These are phyloP conservation scores for Watsonalla cultraria DNA, from an alignment of 2,888 invertebrate genomes.

Conservation along the genomic window DNA sequence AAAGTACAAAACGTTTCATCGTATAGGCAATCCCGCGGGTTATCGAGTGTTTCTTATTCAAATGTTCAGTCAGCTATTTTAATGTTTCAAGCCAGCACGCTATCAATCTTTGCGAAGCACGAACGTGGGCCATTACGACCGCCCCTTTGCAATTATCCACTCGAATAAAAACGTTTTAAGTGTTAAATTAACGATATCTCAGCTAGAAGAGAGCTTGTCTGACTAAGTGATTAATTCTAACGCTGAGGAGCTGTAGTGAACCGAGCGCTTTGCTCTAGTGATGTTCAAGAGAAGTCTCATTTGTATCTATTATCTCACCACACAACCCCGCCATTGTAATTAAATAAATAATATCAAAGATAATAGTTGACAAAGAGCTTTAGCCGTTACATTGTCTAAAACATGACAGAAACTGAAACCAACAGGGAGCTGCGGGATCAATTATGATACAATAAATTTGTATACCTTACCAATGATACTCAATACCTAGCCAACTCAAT, in stretches of 20 bases:
- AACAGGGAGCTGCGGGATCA: no score
- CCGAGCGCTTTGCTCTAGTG: slow-evolving; percentile 28
- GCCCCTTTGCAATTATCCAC: slow-evolving; percentile 73
- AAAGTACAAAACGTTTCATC: slow-evolving; percentile 51
- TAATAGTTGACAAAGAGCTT: no score
- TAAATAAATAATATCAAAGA: no score
- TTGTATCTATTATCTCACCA: slow-evolving; percentile 28
- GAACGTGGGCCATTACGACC: slow-evolving; percentile 67
- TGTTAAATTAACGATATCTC: slow-evolving; percentile 77
- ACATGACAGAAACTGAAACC: no score
- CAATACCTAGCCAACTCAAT: no score
- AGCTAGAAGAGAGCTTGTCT: slow-evolving; percentile 60
- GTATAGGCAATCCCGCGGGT: slow-evolving; percentile 51
- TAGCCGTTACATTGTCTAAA: no score
- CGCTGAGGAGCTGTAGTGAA: slow-evolving; percentile 48
- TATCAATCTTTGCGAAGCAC: slow-evolving; percentile 70
- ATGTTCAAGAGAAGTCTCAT: slow-evolving; percentile 29
- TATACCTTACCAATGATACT: no score
- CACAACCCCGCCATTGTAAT: neutral
- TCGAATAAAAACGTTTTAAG: slow-evolving; percentile 76
- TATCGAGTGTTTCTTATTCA: slow-evolving; percentile 67
- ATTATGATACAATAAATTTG: no score
- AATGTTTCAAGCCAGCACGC: slow-evolving; percentile 65
- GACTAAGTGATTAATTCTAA: slow-evolving; percentile 68
- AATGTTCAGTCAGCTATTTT: slow-evolving; percentile 69